Conservation (phyloP, 2,888 invertebrate species). For the Ptychoptera contaminata region DNA sequence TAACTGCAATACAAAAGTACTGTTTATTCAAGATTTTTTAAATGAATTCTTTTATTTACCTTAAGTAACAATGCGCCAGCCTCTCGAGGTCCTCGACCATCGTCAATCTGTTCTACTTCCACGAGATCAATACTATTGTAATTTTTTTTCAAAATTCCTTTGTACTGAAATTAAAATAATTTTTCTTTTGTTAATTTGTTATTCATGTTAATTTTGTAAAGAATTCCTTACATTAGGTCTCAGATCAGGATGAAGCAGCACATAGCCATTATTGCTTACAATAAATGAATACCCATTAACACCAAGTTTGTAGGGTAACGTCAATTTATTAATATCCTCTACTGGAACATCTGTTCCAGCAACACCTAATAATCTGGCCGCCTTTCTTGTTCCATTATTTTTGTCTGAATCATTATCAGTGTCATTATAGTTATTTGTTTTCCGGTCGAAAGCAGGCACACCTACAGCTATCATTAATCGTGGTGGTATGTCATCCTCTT, state of each 20-base stretch:
- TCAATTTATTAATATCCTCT: conserved; percentile 75
- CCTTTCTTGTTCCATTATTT: conserved; percentile 16
- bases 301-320: conserved; percentile 85
- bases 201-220: conserved; percentile 3
- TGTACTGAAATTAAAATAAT: conserved; percentile 30
- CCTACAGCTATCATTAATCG: conserved; percentile 82
- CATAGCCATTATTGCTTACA: conserved; percentile 91
- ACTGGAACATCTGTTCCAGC: conserved; percentile 76
- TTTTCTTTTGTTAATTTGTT: background rate
- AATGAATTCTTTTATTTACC: conserved; percentile 10
- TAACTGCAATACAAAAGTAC: conserved; percentile 14
- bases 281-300: conserved; percentile 94
- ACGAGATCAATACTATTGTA: conserved; percentile 93
- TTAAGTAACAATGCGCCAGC: conserved; percentile 39
- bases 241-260: conserved; percentile 86
- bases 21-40: background rate
- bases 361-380: conserved; percentile 76
- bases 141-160: conserved; percentile 63
- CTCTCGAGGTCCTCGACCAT: conserved; percentile 46
- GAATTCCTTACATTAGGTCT: conserved; percentile 61
- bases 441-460: conserved; percentile 78
- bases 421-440: conserved; percentile 38
- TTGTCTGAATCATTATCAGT: conserved; percentile 18
- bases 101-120: conserved; percentile 80
- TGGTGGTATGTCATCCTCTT: conserved; percentile 8